phyloP scores from a whole-genome alignment of 2,888 invertebrate species.

The Teleogryllus oceanicus region DNA sequence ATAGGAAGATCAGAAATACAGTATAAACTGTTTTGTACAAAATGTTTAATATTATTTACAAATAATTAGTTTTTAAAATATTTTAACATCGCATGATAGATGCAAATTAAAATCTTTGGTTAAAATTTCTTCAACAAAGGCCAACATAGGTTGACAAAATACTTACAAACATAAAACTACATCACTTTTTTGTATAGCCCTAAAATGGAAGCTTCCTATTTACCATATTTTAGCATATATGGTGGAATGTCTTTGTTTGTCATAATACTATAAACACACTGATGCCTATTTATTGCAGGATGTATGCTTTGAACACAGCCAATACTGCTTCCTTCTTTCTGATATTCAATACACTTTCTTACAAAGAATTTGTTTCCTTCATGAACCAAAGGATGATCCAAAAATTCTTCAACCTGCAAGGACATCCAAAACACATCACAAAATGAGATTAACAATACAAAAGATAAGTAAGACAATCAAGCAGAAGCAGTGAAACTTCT shows the following conservation, averaged over 20 bases:
- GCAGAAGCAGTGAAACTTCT: too few species aligned
- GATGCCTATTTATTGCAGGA: slow-evolving; percentile 51
- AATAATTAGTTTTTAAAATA: too few species aligned
- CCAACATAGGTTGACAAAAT: too few species aligned
- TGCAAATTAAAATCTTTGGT: too few species aligned
- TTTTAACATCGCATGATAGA: too few species aligned
- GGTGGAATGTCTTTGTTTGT: not conserved
- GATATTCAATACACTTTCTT: slow-evolving; percentile 61
- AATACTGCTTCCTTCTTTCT: not conserved
- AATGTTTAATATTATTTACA: too few species aligned
- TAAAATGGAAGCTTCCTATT: not conserved
- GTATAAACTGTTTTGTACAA: too few species aligned
- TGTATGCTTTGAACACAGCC: slow-evolving; percentile 54
- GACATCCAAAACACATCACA: not conserved
- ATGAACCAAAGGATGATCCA: slow-evolving; percentile 67
- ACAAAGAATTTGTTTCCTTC: slow-evolving; percentile 68
- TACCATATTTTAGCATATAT: not conserved
- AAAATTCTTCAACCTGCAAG: slow-evolving; percentile 57
- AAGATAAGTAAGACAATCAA: too few species aligned
- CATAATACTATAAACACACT: slow-evolving; percentile 43
- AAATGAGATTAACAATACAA: not conserved
- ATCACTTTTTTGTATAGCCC: too few species aligned
- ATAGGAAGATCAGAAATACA: too few species aligned
- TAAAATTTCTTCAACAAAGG: too few species aligned
- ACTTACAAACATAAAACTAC: too few species aligned